Percentiles rank a stretch among this genome's conserved stretches.
These are phyloP conservation scores for Hypomesus transpacificus DNA, from an alignment of 2,113 vertebrate genomes.

Conservation along the genomic window DNA sequence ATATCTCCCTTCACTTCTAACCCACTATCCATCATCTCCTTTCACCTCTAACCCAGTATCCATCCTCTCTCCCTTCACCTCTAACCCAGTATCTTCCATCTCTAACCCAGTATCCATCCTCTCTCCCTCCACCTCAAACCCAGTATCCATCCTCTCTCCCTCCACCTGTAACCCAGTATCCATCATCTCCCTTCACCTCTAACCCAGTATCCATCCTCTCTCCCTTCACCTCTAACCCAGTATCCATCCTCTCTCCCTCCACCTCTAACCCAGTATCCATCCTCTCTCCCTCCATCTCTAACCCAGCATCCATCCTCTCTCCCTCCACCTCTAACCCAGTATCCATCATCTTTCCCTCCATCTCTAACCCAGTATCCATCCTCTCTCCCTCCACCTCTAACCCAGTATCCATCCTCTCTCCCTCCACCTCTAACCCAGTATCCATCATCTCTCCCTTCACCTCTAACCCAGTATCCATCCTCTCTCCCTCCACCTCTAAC, in stretches of 20 bases:
- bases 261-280: too few relatives aligned
- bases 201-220: neutral
- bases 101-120: too few relatives aligned
- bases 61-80: too few relatives aligned
- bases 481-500: neutral
- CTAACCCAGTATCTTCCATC: too few relatives aligned
- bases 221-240: neutral
- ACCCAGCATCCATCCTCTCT: neutral
- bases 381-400: neutral
- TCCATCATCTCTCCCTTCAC: neutral
- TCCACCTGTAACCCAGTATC: neutral
- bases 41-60: too few relatives aligned
- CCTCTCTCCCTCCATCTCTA: neutral
- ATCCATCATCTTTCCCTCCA: neutral
- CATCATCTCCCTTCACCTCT: neutral
- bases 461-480: too few relatives aligned
- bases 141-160: neutral
- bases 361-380: neutral
- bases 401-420: neutral
- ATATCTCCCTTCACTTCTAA: too few relatives aligned
- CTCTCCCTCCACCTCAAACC: neutral
- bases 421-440: neutral
- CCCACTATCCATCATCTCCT: too few relatives aligned
- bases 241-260: neutral
- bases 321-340: neutral